Conservation (phyloP, 2,888 invertebrate genomes). For the Teinopalpus imperialis region DNA sequence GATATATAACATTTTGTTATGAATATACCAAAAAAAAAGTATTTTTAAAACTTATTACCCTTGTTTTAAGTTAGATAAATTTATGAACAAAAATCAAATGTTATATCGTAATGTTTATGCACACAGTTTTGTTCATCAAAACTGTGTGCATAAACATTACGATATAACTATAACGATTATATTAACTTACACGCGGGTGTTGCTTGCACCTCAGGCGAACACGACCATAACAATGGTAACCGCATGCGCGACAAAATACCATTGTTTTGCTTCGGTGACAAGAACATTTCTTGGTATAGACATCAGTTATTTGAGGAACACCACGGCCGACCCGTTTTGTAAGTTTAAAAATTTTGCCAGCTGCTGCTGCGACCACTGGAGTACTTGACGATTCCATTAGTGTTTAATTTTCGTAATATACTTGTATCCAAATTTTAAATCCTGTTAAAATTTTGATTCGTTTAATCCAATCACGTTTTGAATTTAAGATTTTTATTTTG, state of each 20-base stretch:
- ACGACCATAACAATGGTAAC: conserved; percentile 69
- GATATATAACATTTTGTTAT: no score
- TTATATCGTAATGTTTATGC: no score
- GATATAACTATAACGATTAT: no score
- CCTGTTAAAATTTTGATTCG: no score
- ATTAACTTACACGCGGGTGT: conserved; percentile 68
- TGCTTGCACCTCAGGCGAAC: conserved; percentile 64
- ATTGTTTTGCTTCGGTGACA: conserved; percentile 64
- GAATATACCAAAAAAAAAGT: no score
- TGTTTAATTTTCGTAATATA: background rate
- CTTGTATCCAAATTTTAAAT: no score
- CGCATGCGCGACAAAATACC: conserved; percentile 71
- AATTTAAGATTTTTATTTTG: conserved; percentile 7
- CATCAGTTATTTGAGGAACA: conserved; percentile 52
- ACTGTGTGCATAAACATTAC: no score
- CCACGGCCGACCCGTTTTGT: conserved; percentile 61
- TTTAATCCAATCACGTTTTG: no score
- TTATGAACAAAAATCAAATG: no score
- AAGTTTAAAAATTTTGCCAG: conserved; percentile 51
- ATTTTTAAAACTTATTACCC: no score
- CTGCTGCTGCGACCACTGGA: conserved; percentile 64
- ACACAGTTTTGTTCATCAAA: no score
- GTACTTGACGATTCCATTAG: conserved; percentile 49
- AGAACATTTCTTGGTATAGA: conserved; percentile 57
- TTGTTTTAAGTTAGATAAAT: no score